Evolutionary conservation across 1,140 invertebrate species (phyloP), one percentile per base, ranked within the genome.

Genomic region (Penaeus indicus): DNA sequence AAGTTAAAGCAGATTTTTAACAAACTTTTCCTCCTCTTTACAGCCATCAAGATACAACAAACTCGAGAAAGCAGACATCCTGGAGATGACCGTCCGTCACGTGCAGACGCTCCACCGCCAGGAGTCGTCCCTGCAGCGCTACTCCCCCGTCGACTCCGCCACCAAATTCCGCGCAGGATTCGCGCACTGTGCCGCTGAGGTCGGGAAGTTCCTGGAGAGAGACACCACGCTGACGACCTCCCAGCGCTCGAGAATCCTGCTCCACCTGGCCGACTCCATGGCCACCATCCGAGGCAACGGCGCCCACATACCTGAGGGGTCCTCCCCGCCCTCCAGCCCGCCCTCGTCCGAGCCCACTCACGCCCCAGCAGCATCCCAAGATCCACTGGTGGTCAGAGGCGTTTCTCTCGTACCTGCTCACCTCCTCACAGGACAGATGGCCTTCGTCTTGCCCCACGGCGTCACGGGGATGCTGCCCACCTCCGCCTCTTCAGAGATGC

Each of bases 1-100:
- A 54, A 54, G 54, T 11, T 27, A 2, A 32, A 27, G 16, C 16
- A 75, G 1, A 19, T 13, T 75, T 75, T 32, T 38, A 75, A 75
- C n/a, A 16, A 77, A 22, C 32, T 86, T 19, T 25, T 19, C 54
- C 75, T 61, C 67, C 54, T 25, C 93, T 98, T 42, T 47, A 47
- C 87, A 88, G 87, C 84, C 86, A 10, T 86, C 89, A 38, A 77
- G 89, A 27, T 88, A 90, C 79, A 87, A 78, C 64, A 90, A 90
- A 69, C 82, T 90, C 62, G 98, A 99, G 92, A 99, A 99, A 93
- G 98, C 98, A 0, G 98, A 99, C 92, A 99, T 99, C 84, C 93
- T 99, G 61, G 87, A 88, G 72, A 88, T 88, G 87, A 88, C 87
- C 19, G 87, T 88, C 22, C 60, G 87, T 22, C 87, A 88, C 72